Evolutionary conservation across 2,113 vertebrate species (phyloP), one percentile per base, ranked within the genome.

Genomic region (Rhinolophus ferrumequinum): DNA sequence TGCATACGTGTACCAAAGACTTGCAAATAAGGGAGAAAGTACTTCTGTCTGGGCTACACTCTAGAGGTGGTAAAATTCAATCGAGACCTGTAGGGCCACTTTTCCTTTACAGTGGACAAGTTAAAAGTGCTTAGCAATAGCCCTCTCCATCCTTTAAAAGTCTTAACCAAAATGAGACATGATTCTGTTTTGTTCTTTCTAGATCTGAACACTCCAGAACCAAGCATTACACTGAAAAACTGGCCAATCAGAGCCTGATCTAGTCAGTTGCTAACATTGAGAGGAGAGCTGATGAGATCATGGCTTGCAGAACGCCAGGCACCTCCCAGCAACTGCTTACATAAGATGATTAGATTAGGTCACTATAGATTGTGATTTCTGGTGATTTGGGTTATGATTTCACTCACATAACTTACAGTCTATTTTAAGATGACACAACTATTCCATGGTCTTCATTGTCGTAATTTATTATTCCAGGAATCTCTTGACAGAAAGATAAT

Each of bases 401-500:
- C 1, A 13, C 7, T 41, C 90, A 93, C 44, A 50, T 5, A 50
- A 9, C 7, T 54, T 33, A 58, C 15, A 64, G 18, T 86, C 26
- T 64, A 15, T 38, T 52, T 12, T 67, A 47, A 16, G 16, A 54
- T 54, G 14, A 50, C 38, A 28, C 13, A 84, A 22, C 14, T 66
- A 28, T 58, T 73, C 47, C 4, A 66, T 9, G 8, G 13, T 64
- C 38, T 88, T 92, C n/a, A 58, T n/a, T 6, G 5, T 58, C 19
- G 66, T 24, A 50, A 64, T 50, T 83, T 60, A 62, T 30, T 56
- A 13, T 75, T 56, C 41, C 9, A 81, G 30, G 41, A 79, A 73
- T 70, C 14, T 87, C 60, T 73, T 79, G 82, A 35, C 16, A 69
- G 70, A 47, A 67, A 94, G 15, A 47, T 66, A n/a, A 93, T 76